Conservation (phyloP, 2,113 vertebrate genomes). For the Bujurquina vittata region DNA sequence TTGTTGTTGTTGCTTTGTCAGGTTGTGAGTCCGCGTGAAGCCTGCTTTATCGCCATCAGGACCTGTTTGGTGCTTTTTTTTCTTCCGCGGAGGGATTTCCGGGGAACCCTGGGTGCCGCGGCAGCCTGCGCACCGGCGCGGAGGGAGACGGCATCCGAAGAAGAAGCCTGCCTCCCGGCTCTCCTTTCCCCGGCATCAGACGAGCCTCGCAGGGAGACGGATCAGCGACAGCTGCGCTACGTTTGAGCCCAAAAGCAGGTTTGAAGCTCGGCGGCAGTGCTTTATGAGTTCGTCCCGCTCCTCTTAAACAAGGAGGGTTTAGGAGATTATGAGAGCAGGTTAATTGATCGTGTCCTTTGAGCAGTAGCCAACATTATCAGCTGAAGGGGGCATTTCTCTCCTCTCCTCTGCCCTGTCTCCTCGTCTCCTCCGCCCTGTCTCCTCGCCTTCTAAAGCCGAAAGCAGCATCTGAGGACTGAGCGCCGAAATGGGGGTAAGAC, state of each 20-base stretch:
- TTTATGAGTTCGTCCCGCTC: conserved; percentile 2
- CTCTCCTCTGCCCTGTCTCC: neutral
- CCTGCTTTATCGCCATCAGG: neutral
- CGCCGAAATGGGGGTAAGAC: conserved; percentile 82
- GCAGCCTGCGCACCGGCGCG: conserved; percentile 58
- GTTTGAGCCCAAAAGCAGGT: neutral
- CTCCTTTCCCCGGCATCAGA: conserved; percentile 72
- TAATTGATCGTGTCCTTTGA: neutral
- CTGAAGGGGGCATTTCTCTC: conserved; percentile 2
- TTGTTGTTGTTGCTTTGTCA: neutral
- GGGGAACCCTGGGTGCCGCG: conserved; percentile 47
- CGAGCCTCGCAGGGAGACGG: conserved; percentile 36
- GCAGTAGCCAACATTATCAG: conserved; percentile 10
- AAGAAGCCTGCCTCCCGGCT: conserved; percentile 43
- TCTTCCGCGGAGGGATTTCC: conserved; percentile 55
- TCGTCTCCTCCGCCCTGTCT: neutral
- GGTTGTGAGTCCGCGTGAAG: neutral
- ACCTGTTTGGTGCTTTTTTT: conserved; percentile 2
- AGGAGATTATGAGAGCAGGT: conserved; percentile 6
- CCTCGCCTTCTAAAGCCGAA: conserved; percentile 21
- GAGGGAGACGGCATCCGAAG: conserved; percentile 69
- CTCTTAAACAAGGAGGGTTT: neutral
- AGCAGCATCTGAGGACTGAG: conserved; percentile 58
- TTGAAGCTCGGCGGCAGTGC: conserved; percentile 20
- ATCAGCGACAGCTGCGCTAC: conserved; percentile 32